Percentiles rank a stretch among this genome's conserved stretches.
Conservation (phyloP, 2,888 invertebrate species). For the Agrilus mali region DNA sequence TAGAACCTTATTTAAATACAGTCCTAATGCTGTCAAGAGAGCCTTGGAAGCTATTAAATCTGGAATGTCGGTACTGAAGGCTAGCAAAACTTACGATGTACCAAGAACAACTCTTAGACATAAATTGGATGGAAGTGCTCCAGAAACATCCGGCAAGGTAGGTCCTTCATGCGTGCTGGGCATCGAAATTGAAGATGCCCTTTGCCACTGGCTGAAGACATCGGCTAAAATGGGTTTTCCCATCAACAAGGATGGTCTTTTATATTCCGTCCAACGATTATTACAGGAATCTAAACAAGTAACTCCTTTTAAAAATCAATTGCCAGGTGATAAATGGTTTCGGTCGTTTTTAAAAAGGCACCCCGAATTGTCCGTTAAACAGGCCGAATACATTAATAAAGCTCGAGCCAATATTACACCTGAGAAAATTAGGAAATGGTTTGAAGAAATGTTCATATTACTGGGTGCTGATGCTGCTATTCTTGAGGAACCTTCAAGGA, state of each 20-base stretch:
- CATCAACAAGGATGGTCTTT: conserved; percentile 5
- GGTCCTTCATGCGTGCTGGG: conserved; percentile 12
- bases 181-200: conserved; percentile 8
- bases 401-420: conserved; percentile 12
- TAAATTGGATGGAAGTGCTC: conserved; percentile 3
- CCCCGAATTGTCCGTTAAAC: conserved; percentile 10
- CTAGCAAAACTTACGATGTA: conserved; percentile 3
- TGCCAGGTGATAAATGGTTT: conserved; percentile 11
- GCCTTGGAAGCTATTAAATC: neutral
- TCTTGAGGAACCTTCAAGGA: conserved; percentile 11
- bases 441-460: conserved; percentile 11
- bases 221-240: conserved; percentile 14
- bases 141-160: conserved; percentile 9
- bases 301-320: conserved; percentile 6
- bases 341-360: conserved; percentile 13
- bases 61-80: conserved; percentile 4
- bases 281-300: conserved; percentile 9
- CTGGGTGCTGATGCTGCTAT: conserved; percentile 2
- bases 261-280: conserved; percentile 13
- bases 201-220: conserved; percentile 12
- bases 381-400: conserved; percentile 13
- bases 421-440: conserved; percentile 13
- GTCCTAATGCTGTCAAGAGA: neutral
- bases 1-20: conserved; percentile 1
- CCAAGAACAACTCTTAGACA: conserved; percentile 5